Evolutionary conservation across 2,888 invertebrate genomes (phyloP).

Genomic region (Melipona beecheii): DNA sequence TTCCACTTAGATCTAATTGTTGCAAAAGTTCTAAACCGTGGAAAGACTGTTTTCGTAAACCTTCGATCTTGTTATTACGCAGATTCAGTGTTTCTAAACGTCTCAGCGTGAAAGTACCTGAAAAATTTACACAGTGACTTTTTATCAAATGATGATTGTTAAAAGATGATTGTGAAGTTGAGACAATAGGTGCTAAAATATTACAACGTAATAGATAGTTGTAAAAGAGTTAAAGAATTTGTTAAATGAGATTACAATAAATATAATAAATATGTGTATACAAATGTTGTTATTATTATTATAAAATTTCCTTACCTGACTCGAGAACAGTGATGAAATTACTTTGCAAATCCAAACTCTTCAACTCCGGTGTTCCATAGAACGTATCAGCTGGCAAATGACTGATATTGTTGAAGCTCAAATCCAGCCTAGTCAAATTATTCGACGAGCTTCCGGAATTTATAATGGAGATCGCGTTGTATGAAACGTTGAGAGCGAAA

Average conservation of each 20-base stretch:
- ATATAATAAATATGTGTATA: no score
- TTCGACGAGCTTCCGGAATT: constrained; percentile 85
- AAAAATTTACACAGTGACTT: not conserved
- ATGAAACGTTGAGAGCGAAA: constrained; percentile 91
- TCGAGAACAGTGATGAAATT: constrained; percentile 92
- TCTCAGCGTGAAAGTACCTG: constrained; percentile 89
- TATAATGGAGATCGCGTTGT: constrained; percentile 90
- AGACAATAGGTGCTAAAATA: no score
- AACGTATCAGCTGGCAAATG: constrained; percentile 88
- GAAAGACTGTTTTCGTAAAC: constrained; percentile 91
- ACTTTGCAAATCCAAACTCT: constrained; percentile 92
- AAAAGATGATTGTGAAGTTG: no score
- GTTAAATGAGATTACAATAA: no score
- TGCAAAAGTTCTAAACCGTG: constrained; percentile 90
- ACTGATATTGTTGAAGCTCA: constrained; percentile 93
- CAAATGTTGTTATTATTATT: no score
- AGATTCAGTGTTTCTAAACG: constrained; percentile 90
- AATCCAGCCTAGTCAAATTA: constrained; percentile 92
- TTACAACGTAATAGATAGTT: no score
- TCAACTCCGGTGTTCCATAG: constrained; percentile 89
- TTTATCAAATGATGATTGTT: not conserved
- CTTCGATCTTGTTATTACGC: constrained; percentile 90
- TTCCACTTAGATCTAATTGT: constrained; percentile 91
- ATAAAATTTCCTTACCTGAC: constrained; percentile 86
- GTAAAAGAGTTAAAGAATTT: no score